Evolutionary conservation across 2,113 vertebrate genomes (phyloP).

Genomic region (Seriola dumerili): DNA sequence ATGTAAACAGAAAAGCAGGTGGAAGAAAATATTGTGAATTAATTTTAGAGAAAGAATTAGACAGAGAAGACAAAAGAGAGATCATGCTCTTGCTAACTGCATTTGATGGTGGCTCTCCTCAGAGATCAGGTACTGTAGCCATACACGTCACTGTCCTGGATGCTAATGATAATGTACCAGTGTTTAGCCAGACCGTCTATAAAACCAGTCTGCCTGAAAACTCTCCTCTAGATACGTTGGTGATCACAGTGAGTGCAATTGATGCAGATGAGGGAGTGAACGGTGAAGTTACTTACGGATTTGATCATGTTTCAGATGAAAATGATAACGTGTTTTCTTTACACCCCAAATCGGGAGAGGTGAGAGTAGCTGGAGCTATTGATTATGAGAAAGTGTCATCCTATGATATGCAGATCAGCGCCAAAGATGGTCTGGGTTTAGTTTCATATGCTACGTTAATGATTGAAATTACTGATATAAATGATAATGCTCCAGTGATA

Average conservation of each 20-base stretch:
- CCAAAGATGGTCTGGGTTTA: constrained; percentile 78
- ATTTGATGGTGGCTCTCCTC: constrained; percentile 73
- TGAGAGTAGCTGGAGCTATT: constrained; percentile 73
- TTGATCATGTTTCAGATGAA: constrained; percentile 72
- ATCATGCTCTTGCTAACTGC: constrained; percentile 64
- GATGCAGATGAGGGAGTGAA: constrained; percentile 86
- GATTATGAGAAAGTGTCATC: too few species aligned
- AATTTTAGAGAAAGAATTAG: constrained; percentile 73
- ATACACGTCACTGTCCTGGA: constrained; percentile 74
- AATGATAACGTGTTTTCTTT: constrained; percentile 71
- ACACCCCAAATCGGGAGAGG: constrained; percentile 57
- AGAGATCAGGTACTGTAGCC: constrained; percentile 66
- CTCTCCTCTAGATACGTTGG: constrained; percentile 32
- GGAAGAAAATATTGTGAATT: constrained; percentile 18
- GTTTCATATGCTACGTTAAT: constrained; percentile 74
- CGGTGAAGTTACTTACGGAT: constrained; percentile 82
- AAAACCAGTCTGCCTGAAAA: constrained; percentile 67
- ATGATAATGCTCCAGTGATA: constrained; percentile 66
- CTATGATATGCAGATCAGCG: constrained; percentile 5
- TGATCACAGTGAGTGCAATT: constrained; percentile 80
- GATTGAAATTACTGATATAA: constrained; percentile 79
- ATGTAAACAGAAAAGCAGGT: constrained; percentile 53
- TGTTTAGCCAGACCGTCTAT: constrained; percentile 58
- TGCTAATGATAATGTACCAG: constrained; percentile 75
- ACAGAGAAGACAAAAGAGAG: constrained; percentile 63